Evolutionary conservation across 2,797 vertebrate genomes (phyloP).

Genomic region (Sebastiscus tertius): DNA sequence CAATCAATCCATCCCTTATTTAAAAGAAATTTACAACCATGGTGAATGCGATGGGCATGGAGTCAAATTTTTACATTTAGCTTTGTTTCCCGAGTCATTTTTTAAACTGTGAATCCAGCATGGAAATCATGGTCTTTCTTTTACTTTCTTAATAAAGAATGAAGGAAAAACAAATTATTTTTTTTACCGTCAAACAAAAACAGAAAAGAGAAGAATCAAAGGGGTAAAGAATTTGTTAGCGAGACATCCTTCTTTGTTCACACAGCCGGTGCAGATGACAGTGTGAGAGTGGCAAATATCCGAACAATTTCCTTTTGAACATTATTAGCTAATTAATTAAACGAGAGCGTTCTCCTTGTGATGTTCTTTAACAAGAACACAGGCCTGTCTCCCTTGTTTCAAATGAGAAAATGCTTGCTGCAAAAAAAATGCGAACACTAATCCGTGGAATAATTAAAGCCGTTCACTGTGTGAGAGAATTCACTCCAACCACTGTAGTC

Average conservation of each 20-base stretch:
- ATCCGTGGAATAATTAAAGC: conserved; percentile 33
- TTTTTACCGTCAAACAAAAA: background rate
- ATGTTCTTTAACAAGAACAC: conserved; percentile 30
- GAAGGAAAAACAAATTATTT: background rate
- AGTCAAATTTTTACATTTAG: background rate
- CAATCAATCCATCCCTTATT: conserved; percentile 28
- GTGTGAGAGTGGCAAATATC: conserved; percentile 21
- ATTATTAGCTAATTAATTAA: conserved; percentile 55
- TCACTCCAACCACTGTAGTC: background rate
- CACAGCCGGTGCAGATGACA: conserved; percentile 23
- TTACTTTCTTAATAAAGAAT: background rate
- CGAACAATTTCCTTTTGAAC: conserved; percentile 43
- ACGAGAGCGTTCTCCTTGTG: conserved; percentile 8
- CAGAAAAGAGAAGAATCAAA: conserved; percentile 3
- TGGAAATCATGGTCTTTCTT: background rate
- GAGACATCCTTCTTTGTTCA: conserved; percentile 17
- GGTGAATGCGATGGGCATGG: background rate
- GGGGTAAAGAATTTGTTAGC: background rate
- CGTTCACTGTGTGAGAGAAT: conserved; percentile 7
- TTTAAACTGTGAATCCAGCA: background rate
- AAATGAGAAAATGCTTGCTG: conserved; percentile 6
- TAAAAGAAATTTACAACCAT: conserved; percentile 8
- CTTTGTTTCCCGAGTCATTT: conserved; percentile 11
- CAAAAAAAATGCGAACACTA: conserved; percentile 6
- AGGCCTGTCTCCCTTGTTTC: background rate